Evolutionary conservation across 1,140 invertebrate species (phyloP), one percentile per base, ranked within the genome.

Genomic region (Drosophila equinoxialis): DNA sequence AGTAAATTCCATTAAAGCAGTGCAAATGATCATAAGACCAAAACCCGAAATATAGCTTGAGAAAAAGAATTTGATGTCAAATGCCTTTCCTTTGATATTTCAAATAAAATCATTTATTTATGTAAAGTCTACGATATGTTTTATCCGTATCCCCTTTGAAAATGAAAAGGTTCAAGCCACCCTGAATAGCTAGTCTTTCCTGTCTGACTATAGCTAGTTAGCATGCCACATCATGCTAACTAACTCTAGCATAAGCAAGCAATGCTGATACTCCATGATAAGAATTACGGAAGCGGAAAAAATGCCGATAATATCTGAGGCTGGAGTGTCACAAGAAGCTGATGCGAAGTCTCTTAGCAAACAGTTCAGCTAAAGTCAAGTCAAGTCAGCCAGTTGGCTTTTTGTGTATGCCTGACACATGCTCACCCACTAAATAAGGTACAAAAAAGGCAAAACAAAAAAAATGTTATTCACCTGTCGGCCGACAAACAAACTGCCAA

Each of bases 221-320:
- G n/a, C n/a, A 51, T 20, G 45, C 17, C 45, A 48, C 3, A 17
- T 51, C 45, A 51, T 51, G 45, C 45, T 51, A 51, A 51, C 17
- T 51, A 51, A 51, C 45, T 51, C 45, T 11, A 8, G n/a, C 13
- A 5, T 42, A 45, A 26, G 26, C 7, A 66, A 65, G 37, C 62
- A 42, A 78, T 81, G 75, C 68, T 71, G 79, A 78, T 81, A 74
- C 80, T 67, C 67, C 77, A 74, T 89, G 84, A 89, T 89, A 84
- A 89, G 89, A 89, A 89, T 72, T 84, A 77, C 85, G 84, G 84
- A 89, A 89, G 84, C 74, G 74, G 71, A 73, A 78, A 84, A 80
- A 90, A 89, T 89, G 85, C 84, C 85, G 81, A 87, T 89, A 71
- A 81, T 74, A 89, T 80, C 80, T 65, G 70, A 26, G 45, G 26